A percentile compares a stretch with the other conserved stretches of the same genome.
These are phyloP conservation scores for Dryobota labecula DNA, from an alignment of 2,888 invertebrate genomes.

Conservation along the genomic window DNA sequence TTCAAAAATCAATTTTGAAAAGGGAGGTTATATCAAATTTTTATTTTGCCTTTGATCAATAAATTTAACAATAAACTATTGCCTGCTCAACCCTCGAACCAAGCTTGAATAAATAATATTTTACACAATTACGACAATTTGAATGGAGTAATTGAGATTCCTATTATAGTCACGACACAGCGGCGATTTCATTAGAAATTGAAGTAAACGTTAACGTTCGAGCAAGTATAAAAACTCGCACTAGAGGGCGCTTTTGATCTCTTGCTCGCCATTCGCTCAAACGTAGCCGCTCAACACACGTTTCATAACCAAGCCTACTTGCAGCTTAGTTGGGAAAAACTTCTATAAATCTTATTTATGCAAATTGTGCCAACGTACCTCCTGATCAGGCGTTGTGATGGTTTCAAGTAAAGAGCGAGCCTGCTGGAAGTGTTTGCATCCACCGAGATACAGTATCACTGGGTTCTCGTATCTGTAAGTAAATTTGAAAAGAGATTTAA, in stretches of 20 bases:
- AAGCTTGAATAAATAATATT: no score
- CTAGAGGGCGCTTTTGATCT: not conserved
- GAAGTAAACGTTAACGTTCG: not conserved
- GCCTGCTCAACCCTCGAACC: no score
- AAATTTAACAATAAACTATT: no score
- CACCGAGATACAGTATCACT: constrained; percentile 94
- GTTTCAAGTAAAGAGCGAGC: constrained; percentile 96
- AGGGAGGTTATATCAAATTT: no score
- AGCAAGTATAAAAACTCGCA: not conserved
- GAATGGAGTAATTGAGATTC: not conserved
- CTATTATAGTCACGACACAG: not conserved
- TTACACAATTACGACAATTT: no score
- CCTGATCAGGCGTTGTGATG: constrained; percentile 94
- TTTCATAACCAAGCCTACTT: not conserved
- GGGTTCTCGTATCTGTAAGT: constrained; percentile 86
- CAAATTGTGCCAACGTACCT: constrained; percentile 87
- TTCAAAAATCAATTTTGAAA: no score
- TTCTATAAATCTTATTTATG: not conserved
- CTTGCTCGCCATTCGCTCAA: not conserved
- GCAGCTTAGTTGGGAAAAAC: not conserved
- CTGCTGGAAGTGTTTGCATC: constrained; percentile 98
- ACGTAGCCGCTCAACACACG: not conserved
- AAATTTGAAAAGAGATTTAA: constrained; percentile 75
- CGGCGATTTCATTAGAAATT: not conserved
- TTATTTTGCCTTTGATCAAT: no score